Evolutionary conservation across 2,888 invertebrate genomes (phyloP).

Genomic region (Adela reaumurella): DNA sequence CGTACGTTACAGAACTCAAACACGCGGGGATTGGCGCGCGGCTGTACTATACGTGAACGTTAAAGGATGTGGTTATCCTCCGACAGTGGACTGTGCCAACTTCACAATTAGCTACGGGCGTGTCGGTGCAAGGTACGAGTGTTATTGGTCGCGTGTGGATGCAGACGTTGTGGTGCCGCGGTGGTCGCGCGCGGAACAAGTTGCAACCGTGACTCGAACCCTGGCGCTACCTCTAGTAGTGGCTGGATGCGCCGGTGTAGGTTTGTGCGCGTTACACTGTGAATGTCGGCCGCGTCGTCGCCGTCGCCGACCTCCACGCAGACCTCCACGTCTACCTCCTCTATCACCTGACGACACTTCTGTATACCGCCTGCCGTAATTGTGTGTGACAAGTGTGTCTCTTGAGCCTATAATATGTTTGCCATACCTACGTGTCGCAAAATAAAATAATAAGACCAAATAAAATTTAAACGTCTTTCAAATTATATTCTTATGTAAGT

Average conservation of each 20-base stretch:
- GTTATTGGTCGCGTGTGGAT: constrained; percentile 74
- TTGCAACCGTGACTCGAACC: constrained; percentile 77
- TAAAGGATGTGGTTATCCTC: constrained; percentile 82
- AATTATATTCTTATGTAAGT: too few relatives aligned
- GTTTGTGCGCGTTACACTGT: constrained; percentile 83
- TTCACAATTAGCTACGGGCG: constrained; percentile 69
- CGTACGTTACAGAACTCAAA: constrained; percentile 54
- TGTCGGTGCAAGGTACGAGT: constrained; percentile 55
- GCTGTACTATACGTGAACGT: constrained; percentile 73
- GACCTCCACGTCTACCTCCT: constrained; percentile 58
- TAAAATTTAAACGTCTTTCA: too few relatives aligned
- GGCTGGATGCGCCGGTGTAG: constrained; percentile 79
- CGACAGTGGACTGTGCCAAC: constrained; percentile 70
- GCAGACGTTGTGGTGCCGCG: constrained; percentile 77
- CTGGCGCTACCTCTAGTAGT: constrained; percentile 81
- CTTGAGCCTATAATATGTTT: too few relatives aligned
- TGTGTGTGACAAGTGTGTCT: neutral
- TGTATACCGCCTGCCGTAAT: constrained; percentile 34
- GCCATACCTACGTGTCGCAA: too few relatives aligned
- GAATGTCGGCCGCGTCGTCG: constrained; percentile 74
- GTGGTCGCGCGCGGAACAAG: constrained; percentile 79
- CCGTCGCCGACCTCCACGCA: constrained; percentile 60
- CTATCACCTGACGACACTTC: constrained; percentile 55
- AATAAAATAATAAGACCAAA: too few relatives aligned
- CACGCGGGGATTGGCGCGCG: constrained; percentile 48